These are phyloP conservation scores for Periophthalmus magnuspinnatus DNA, from an alignment of 2,797 vertebrate genomes.

Conservation along the genomic window DNA sequence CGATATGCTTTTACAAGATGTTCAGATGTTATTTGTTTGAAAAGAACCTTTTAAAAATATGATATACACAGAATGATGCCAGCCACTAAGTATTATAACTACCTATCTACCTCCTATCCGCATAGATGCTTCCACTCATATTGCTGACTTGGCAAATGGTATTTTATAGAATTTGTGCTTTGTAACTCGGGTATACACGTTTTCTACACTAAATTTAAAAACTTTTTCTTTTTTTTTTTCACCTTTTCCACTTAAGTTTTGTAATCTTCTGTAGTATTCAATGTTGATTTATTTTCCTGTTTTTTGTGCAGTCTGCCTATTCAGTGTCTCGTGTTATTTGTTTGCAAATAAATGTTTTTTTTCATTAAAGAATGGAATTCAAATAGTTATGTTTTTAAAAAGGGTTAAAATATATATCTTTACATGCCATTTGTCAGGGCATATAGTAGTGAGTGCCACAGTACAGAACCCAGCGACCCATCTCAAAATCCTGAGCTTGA, in stretches of 20 bases:
- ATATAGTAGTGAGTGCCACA: too few relatives aligned
- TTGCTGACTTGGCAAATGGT: not conserved
- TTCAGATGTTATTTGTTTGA: not conserved
- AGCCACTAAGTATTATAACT: conserved; percentile 6
- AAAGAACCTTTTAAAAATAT: not conserved
- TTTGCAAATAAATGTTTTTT: not conserved
- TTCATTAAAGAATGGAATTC: not conserved
- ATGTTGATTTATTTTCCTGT: not conserved
- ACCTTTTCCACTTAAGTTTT: not conserved
- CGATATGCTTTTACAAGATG: not conserved
- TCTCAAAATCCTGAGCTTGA: too few relatives aligned
- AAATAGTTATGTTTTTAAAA: not conserved
- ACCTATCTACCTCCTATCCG: conserved; percentile 57
- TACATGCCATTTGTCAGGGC: too few relatives aligned
- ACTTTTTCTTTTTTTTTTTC: not conserved
- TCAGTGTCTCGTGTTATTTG: not conserved
- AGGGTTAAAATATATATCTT: too few relatives aligned
- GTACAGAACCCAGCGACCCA: too few relatives aligned
- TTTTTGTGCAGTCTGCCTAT: too few relatives aligned
- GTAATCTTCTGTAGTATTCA: not conserved
- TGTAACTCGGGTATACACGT: not conserved
- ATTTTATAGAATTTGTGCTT: conserved; percentile 5
- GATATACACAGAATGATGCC: conserved; percentile 11
- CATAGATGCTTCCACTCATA: conserved; percentile 12
- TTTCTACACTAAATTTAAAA: conserved; percentile 1